Base-by-base conservation (phyloP, 2,888 invertebrate species). In the Steinernema carpocapsae region DNA sequence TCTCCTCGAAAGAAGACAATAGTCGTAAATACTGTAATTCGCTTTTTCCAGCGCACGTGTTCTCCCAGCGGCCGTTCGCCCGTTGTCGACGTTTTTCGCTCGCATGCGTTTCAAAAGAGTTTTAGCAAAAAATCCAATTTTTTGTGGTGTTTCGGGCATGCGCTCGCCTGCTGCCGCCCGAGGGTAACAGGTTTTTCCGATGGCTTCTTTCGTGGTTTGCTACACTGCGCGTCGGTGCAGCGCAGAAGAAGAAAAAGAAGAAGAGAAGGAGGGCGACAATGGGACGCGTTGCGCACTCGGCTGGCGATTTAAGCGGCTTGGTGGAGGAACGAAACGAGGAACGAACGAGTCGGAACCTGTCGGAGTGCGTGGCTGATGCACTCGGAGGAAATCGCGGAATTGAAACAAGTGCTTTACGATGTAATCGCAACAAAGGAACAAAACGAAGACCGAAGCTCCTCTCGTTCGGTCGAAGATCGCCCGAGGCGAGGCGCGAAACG, bases 21-120 rank as follows among this genome's bases (percentile, higher is more conserved):
- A 64, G 64, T 64, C 64, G 64, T 64, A 64, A 64, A 64, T 64
- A 64, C 64, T 29, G 64, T 64, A 64, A 64, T 64, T 64, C 64
- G 64, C 64, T 64, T 64, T 32, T 32, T 64, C n/a, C 32, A 64
- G 64, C 64, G 64, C 64, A 64, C 64, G 64, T 64, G 64, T 64
- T 64, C 64, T 26, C 64, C 64, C 26, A 17, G 14, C 64, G 64
- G 64, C 64, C 64, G 64, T 64, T 64, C 64, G 64, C 17, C 56
- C 24, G 56, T 26, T 22, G 26, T 19, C 26, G 48, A 37, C 37
- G 37, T 37, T 37, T 10, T 10, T 37, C 32, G 64, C 64, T 48
- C 48, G 48, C 64, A 32, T 32, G 64, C 64, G 64, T 64, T 64
- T 64, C 64, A 64, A 64, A 64, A 64, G 64, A 29, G 32, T 32